Evolutionary conservation across 2,888 invertebrate species (phyloP), one percentile per base, ranked within the genome.

Genomic region (Acanthoscelides obtectus): DNA sequence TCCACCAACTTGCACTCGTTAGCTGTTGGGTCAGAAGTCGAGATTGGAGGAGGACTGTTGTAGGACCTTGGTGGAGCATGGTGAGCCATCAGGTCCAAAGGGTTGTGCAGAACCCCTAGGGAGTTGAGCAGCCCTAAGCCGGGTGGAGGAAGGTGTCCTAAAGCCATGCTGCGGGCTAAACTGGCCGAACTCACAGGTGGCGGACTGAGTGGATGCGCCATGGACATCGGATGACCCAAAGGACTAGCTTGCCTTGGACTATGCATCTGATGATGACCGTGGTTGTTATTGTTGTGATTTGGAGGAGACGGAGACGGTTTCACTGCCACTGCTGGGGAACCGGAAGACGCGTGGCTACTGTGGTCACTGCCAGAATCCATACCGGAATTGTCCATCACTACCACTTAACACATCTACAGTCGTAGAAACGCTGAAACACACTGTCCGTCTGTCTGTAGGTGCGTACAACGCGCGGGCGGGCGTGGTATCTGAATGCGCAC

Each of bases 1-100:
- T 98, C 98, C 79, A 98, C 97, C 86, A 98, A 88, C 86, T 97
- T 97, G 88, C 98, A 98, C 89, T 97, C 97, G 87, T 97, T 97
- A 78, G 96, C 96, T 69, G 95, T 95, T 70, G 96, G 96, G 86
- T 97, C 96, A 77, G 95, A 95, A 73, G 94, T 94, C 78, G 95
- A 95, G 78, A 96, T 96, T 67, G 96, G 96, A 77, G 96, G 96
- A 80, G 96, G 96, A 82, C 94, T 94, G 85, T 94, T 95, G 87
- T 95, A 96, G 19, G 95, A 93, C 73, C 93, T 90, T 78, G 93
- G 95, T 78, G 94, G 94, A 79, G 91, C 90, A 83, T 94, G 94
- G 82, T 94, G 94, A 78, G 94, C 94, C 91, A 95, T 93, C 83
- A 95, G 89, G 81, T 94, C 93, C 79, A 95, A 87, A 75, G 94